Evolutionary conservation across 2,888 invertebrate genomes (phyloP), one percentile per base, ranked within the genome.

Genomic region (Mechanitis mazaeus): DNA sequence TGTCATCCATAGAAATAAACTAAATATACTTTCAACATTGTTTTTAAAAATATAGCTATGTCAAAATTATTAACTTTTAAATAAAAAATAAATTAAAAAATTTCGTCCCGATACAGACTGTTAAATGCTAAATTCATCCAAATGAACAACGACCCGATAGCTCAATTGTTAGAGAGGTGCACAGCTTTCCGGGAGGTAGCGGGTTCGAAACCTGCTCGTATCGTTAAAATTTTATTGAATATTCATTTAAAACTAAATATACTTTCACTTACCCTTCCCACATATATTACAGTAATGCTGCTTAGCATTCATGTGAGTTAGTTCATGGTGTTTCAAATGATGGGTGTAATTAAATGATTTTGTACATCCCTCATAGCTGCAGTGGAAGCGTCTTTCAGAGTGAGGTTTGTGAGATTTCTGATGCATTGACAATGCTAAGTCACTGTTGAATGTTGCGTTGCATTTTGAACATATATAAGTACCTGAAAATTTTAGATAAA

Each of bases 301-400:
- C 65, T 85, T 88, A 1, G 71, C 71, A 45, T 86, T 79, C 2
- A 83, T 84, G 64, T 91, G 91, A 0, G 86, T 87, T 38, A 86
- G 69, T 66, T 86, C 84, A 68, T 91, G 91, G 63, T 90, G 84
- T 64, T 82, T 87, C 63, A 88, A 70, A 69, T 91, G 90, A 61
- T 90, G 90, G 2, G 78, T 69, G 66, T 88, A 90, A 69, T 90
- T 90, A 69, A 91, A 91, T 9, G 82, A 73, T 71, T 89, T 90
- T 2, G 70, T 69, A 69, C 91, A 91, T 31, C 81, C 81, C 0
- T 62, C 60, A 60, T 76, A 75, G 54, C 74, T 75, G 68, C 91
- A 91, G 31, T 75, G 77, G 65, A 80, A 87, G 33, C 76, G 74
- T 56, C 87, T 75, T 66, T 90, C 84, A 0, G 81, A 77, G 66